A percentile compares a stretch with the other conserved stretches of the same genome.
Evolutionary conservation across 2,888 invertebrate genomes (phyloP).

Genomic region (Drosophila suboccidentalis): DNA sequence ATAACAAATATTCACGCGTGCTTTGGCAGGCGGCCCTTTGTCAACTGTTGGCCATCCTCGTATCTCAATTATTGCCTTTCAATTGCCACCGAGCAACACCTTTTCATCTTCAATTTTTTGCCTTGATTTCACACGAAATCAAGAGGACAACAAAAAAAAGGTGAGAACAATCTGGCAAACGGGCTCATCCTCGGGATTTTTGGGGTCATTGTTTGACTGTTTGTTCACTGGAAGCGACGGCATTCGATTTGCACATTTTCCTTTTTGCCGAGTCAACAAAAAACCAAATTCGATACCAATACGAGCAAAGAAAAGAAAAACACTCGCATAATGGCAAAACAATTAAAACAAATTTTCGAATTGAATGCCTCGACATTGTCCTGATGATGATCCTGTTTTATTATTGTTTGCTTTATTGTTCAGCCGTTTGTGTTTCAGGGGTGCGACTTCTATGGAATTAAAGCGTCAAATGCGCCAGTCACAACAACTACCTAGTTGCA

Average conservation of each 20-base stretch:
- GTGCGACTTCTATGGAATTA: conserved; percentile 73
- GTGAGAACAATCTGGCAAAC: conserved; percentile 14
- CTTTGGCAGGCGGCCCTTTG: conserved; percentile 74
- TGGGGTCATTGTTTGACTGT: conserved; percentile 51
- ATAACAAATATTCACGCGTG: conserved; percentile 83
- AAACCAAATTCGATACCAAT: conserved; percentile 35
- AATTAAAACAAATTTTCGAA: conserved; percentile 79
- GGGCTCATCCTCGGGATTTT: conserved; percentile 28
- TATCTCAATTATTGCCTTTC: conserved; percentile 76
- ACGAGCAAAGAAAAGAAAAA: conserved; percentile 38
- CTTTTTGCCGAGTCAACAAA: conserved; percentile 51
- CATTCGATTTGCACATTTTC: conserved; percentile 71
- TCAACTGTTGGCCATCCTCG: conserved; percentile 40
- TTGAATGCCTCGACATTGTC: conserved; percentile 62
- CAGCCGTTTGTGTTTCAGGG: conserved; percentile 28
- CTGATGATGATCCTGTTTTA: conserved; percentile 58
- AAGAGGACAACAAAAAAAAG: conserved; percentile 14
- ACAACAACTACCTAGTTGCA: conserved; percentile 60
- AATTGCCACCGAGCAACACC: conserved; percentile 66
- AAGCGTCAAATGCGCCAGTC: conserved; percentile 79
- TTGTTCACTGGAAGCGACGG: conserved; percentile 63
- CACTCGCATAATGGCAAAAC: conserved; percentile 63
- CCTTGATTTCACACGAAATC: conserved; percentile 67
- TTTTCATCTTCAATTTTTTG: conserved; percentile 20
- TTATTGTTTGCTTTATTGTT: conserved; percentile 32